Evolutionary conservation across 2,888 invertebrate genomes (phyloP).

Genomic region (Cremastinae sp.): DNA sequence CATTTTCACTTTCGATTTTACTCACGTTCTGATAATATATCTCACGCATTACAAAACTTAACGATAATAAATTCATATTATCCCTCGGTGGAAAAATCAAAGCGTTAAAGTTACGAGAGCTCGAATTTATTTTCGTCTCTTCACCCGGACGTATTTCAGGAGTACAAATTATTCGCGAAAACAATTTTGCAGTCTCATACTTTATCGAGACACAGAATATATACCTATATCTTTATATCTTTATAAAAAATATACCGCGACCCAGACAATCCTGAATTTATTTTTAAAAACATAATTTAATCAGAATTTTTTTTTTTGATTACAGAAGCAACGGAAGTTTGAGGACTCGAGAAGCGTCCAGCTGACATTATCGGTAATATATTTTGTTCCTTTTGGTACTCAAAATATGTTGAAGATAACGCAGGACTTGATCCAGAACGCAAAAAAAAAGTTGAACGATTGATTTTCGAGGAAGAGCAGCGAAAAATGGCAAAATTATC

Average conservation of each 20-base stretch:
- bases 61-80: slow-evolving; percentile 12
- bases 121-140: too few species aligned
- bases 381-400: slow-evolving; percentile 46
- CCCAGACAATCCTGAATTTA: too few species aligned
- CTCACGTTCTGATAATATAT: slow-evolving; percentile 24
- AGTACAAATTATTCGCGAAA: neutral
- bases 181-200: too few species aligned
- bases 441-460: too few species aligned
- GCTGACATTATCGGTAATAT: slow-evolving; percentile 69
- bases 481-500: neutral
- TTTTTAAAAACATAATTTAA: too few species aligned
- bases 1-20: slow-evolving; percentile 53
- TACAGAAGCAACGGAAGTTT: slow-evolving; percentile 46
- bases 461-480: too few species aligned
- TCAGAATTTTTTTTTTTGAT: slow-evolving; percentile 32
- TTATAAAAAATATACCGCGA: too few species aligned
- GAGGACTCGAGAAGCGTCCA: slow-evolving; percentile 39
- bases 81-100: neutral
- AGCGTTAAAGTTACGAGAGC: too few species aligned
- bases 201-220: too few species aligned
- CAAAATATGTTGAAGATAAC: too few species aligned
- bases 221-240: too few species aligned
- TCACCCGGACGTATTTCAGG: neutral
- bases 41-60: slow-evolving; percentile 3
- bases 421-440: too few species aligned